A percentile compares a stretch with the other conserved stretches of the same genome.
phyloP scores from a whole-genome alignment of 1,140 invertebrate genomes.

The Acyrthosiphon pisum region DNA sequence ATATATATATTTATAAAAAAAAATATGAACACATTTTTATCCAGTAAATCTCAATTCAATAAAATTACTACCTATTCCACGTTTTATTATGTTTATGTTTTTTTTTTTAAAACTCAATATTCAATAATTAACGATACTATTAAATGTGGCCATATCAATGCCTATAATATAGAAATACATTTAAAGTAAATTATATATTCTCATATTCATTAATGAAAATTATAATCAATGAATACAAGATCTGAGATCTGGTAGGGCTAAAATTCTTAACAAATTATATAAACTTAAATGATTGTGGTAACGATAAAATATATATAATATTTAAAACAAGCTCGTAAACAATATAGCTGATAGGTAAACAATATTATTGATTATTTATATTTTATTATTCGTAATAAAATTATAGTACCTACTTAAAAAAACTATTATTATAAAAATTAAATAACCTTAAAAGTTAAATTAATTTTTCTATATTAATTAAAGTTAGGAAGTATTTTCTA shows the following conservation, averaged over 20 bases:
- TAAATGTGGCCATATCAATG: background rate
- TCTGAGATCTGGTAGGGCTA: background rate
- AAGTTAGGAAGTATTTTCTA: background rate
- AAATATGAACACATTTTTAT: conserved; percentile 18
- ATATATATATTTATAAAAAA: background rate
- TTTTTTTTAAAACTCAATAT: background rate
- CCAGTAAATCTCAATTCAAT: background rate
- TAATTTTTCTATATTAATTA: background rate
- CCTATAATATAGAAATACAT: background rate
- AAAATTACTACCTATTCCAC: background rate
- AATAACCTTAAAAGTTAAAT: background rate
- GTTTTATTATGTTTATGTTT: background rate
- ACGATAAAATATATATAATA: conserved; percentile 1
- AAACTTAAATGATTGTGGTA: conserved; percentile 3
- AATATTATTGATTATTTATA: background rate
- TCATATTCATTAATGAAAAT: background rate
- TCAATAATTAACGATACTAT: conserved; percentile 20
- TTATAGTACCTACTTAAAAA: background rate
- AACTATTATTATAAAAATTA: background rate
- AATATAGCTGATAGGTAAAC: background rate
- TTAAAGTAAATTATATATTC: background rate
- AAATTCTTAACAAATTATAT: background rate
- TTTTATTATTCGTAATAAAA: background rate
- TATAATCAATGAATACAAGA: background rate
- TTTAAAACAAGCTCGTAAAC: background rate